Evolutionary conservation across 2,888 invertebrate genomes (phyloP), one percentile per base, ranked within the genome.

Genomic region (Eupeodes luniger): DNA sequence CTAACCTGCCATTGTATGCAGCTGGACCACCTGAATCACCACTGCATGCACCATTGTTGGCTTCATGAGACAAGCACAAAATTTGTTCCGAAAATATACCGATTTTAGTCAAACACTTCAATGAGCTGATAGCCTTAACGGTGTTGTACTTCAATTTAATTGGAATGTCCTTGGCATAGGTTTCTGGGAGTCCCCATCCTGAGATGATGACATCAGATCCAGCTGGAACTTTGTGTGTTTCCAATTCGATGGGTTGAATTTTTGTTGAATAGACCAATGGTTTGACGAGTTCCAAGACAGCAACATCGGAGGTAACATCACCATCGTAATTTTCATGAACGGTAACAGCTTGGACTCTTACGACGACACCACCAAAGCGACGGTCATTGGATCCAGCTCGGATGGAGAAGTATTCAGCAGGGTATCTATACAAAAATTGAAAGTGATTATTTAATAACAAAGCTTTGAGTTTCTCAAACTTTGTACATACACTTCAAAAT

Each of bases 21-120:
- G 93, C 92, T 70, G 93, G 93, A 53, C 93, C 92, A 11, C 93
- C 93, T 4, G 92, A 92, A 76, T 93, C 93, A 5, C 93, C 93
- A 19, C 90, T 86, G 77, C 93, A 93, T 4, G 91, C 91, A 5
- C 93, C 93, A 34, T 90, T 89, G 40, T 85, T 83, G 0, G 55
- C 7, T 16, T 66, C 53, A 66, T 92, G 92, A 5, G 82, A 90
- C 76, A 93, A 89, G 62, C 93, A 93, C n/a, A 93, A 79, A 27
- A 93, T 67, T 5, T 91, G 91, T 4, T 90, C 90, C 40, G 85
- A 90, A 12, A 89, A 90, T 78, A 86, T 89, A 0, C 85, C 59
- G 16, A 92, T 88, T 16, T 88, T 55, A 2, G 78, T 69, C 1
- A 84, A 27, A 36, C 93, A 93, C 4, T 91, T 90, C 0, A 53